A percentile compares a stretch with the other conserved stretches of the same genome.
Conservation (phyloP, 1,140 invertebrate genomes). For the Trypoxylus dichotomus region DNA sequence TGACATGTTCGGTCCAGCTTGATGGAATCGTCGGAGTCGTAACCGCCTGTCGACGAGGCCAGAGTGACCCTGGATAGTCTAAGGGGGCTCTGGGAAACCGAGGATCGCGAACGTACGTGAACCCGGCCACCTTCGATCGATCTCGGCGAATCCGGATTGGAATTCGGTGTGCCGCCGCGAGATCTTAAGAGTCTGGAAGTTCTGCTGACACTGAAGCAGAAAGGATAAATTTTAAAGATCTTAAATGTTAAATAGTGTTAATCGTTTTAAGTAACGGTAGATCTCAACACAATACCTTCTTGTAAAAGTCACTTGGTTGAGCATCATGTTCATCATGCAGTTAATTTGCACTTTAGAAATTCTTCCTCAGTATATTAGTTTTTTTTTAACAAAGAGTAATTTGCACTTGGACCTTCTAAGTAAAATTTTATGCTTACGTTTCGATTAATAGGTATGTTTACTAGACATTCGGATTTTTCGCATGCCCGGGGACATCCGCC, state of each 20-base stretch:
- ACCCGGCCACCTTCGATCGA: constrained; percentile 28
- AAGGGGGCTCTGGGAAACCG: constrained; percentile 51
- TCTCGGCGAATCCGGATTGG: constrained; percentile 28
- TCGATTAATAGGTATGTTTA: too few relatives aligned
- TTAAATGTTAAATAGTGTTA: not conserved
- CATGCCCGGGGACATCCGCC: too few relatives aligned
- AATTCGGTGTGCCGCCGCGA: constrained; percentile 54
- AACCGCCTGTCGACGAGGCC: constrained; percentile 53
- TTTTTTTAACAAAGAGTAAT: too few relatives aligned
- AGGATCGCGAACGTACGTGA: constrained; percentile 30
- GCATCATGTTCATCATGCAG: too few relatives aligned
- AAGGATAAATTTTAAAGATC: not conserved
- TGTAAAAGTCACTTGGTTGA: too few relatives aligned
- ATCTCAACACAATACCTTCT: too few relatives aligned
- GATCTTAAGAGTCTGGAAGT: constrained; percentile 59
- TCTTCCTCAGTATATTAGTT: too few relatives aligned
- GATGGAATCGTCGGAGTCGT: constrained; percentile 62
- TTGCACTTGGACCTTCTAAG: too few relatives aligned
- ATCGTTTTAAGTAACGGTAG: not conserved
- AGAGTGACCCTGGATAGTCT: constrained; percentile 48
- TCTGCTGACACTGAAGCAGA: constrained; percentile 48
- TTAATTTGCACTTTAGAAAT: too few relatives aligned
- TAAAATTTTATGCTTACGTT: too few relatives aligned
- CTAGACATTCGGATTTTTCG: too few relatives aligned
- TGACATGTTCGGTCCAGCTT: constrained; percentile 65